Evolutionary conservation across 2,888 invertebrate genomes (phyloP).

Genomic region (Rapana venosa): DNA sequence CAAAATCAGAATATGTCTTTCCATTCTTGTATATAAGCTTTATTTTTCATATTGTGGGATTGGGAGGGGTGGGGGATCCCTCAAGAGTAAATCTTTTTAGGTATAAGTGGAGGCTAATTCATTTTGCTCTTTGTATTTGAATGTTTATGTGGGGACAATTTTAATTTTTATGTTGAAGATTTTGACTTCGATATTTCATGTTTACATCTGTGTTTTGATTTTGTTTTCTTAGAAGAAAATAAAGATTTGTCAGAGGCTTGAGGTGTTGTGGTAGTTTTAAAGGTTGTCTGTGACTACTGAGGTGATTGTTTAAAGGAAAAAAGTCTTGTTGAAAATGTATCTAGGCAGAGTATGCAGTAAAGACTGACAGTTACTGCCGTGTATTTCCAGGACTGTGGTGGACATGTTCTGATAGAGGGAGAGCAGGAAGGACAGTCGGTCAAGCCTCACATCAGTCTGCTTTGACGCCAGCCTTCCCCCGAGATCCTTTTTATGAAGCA

Average conservation of each 20-base stretch:
- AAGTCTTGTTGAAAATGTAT: neutral
- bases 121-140: too few relatives aligned
- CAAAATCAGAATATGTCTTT: too few relatives aligned
- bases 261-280: neutral
- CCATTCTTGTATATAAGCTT: too few relatives aligned
- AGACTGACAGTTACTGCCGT: conserved; percentile 23
- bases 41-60: too few relatives aligned
- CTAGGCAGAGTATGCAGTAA: neutral
- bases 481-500: conserved; percentile 5
- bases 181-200: too few relatives aligned
- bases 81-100: too few relatives aligned
- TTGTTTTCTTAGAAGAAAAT: too few relatives aligned
- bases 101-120: too few relatives aligned
- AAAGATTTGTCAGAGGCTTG: neutral
- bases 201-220: neutral
- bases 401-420: conserved; percentile 23
- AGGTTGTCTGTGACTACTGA: neutral
- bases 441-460: neutral
- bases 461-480: conserved; percentile 11
- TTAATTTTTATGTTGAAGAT: too few relatives aligned
- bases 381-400: conserved; percentile 30
- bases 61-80: too few relatives aligned
- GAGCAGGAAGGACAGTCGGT: conserved; percentile 22
- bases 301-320: neutral
- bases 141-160: too few relatives aligned